Percentiles rank a stretch among this genome's conserved stretches.
Evolutionary conservation across 2,797 vertebrate species (phyloP).

Genomic region (Gambusia yucatana): DNA sequence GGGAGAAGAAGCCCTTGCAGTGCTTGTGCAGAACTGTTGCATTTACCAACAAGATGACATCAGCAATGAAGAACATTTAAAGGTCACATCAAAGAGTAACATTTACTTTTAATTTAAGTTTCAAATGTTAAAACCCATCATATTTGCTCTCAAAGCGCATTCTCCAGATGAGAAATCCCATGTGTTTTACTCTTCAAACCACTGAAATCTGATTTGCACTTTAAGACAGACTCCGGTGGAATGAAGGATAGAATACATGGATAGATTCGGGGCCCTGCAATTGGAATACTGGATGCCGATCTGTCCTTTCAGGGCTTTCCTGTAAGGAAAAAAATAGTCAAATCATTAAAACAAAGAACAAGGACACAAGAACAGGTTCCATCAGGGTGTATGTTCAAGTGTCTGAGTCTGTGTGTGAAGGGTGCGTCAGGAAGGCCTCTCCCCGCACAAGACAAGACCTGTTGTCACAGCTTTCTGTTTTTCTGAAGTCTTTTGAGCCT

Average conservation of each 20-base stretch:
- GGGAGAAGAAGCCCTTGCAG: constrained; percentile 31
- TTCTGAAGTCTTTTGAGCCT: constrained; percentile 47
- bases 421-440: constrained; percentile 69
- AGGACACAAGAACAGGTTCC: constrained; percentile 52
- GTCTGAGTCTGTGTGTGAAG: constrained; percentile 36
- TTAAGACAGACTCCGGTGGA: constrained; percentile 99
- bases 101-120: constrained; percentile 55
- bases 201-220: constrained; percentile 97
- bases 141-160: constrained; percentile 4
- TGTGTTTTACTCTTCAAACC: constrained; percentile 95
- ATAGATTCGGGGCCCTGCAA: constrained; percentile 71
- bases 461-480: constrained; percentile 46
- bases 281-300: constrained; percentile 10
- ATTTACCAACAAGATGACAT: constrained; percentile 29
- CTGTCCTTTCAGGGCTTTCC: constrained; percentile 20
- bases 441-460: constrained; percentile 75
- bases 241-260: constrained; percentile 98
- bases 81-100: constrained; percentile 13
- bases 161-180: constrained; percentile 83
- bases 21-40: constrained; percentile 72
- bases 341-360: constrained; percentile 44
- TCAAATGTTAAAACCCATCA: constrained; percentile 9
- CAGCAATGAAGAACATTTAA: constrained; percentile 22
- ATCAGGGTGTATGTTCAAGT: constrained; percentile 5
- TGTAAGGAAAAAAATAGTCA: constrained; percentile 41